These are phyloP conservation scores for Tribolium freemani DNA, from an alignment of 2,888 invertebrate genomes.

Conservation along the genomic window DNA sequence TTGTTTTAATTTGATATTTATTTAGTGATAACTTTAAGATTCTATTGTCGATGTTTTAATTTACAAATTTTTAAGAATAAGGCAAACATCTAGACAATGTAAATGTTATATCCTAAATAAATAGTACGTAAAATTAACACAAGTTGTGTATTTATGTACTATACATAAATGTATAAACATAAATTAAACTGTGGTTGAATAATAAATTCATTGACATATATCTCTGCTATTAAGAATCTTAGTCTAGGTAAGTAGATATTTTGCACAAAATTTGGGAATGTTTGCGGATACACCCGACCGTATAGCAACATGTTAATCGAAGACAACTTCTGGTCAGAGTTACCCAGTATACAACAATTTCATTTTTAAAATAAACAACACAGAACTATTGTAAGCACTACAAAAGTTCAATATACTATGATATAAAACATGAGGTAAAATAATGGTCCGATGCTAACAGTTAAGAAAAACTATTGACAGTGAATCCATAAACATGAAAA, in stretches of 20 bases:
- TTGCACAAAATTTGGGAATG: slow-evolving; percentile 45
- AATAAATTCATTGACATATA: slow-evolving; percentile 32
- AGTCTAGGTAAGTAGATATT: slow-evolving; percentile 34
- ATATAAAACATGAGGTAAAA: slow-evolving; percentile 43
- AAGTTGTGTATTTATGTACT: slow-evolving; percentile 32
- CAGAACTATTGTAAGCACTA: slow-evolving; percentile 33
- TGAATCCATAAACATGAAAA: slow-evolving; percentile 24
- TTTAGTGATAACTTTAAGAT: slow-evolving; percentile 48
- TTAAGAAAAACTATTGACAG: slow-evolving; percentile 27
- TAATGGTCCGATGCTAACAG: slow-evolving; percentile 38
- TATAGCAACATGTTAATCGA: slow-evolving; percentile 8
- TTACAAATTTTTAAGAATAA: slow-evolving; percentile 42
- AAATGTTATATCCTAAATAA: slow-evolving; percentile 39
- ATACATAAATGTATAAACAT: slow-evolving; percentile 41
- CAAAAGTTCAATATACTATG: slow-evolving; percentile 31
- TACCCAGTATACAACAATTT: slow-evolving; percentile 34
- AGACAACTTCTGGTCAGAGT: slow-evolving; percentile 25
- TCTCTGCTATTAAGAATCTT: slow-evolving; percentile 38
- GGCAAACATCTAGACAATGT: slow-evolving; percentile 45
- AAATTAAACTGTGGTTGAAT: slow-evolving; percentile 36
- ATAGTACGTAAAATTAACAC: slow-evolving; percentile 42
- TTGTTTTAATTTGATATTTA: slow-evolving; percentile 39
- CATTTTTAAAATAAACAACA: slow-evolving; percentile 33
- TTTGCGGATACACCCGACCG: slow-evolving; percentile 27
- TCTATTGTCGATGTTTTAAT: slow-evolving; percentile 56